Percentiles rank a stretch among this genome's conserved stretches.
These are phyloP conservation scores for Octonoba sinensis DNA, from an alignment of 2,888 invertebrate species.

Conservation along the genomic window DNA sequence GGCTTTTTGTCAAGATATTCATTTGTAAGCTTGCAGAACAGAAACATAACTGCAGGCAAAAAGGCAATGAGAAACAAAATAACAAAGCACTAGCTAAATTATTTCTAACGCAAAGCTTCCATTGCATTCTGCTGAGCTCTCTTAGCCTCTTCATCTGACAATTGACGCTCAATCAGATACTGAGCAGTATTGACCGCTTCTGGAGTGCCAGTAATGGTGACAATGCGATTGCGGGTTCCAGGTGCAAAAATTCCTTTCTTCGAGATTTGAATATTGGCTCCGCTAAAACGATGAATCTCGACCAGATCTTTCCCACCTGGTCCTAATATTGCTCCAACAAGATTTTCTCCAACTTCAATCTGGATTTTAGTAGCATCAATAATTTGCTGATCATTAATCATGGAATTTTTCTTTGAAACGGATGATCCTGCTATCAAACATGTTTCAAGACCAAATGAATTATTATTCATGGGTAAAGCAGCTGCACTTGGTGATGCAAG, in stretches of 20 bases:
- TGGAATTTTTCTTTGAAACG: slow-evolving; percentile 33
- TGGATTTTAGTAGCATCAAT: slow-evolving; percentile 77
- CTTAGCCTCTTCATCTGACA: slow-evolving; percentile 95
- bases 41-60: no score
- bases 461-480: slow-evolving; percentile 76
- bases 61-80: no score
- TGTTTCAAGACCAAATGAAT: slow-evolving; percentile 88
- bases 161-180: slow-evolving; percentile 95
- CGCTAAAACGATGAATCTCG: slow-evolving; percentile 96
- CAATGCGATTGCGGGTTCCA: slow-evolving; percentile 96
- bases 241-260: slow-evolving; percentile 98
- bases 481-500: slow-evolving; percentile 70
- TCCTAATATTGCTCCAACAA: slow-evolving; percentile 97
- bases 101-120: slow-evolving; percentile 49
- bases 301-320: slow-evolving; percentile 95
- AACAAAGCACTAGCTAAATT: no score
- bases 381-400: no score
- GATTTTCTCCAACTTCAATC: slow-evolving; percentile 89
- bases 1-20: no score
- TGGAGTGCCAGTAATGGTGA: slow-evolving; percentile 91
- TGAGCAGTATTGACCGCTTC: slow-evolving; percentile 91
- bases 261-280: slow-evolving; percentile 97
- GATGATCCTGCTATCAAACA: slow-evolving; percentile 68
- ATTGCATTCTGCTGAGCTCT: slow-evolving; percentile 83
- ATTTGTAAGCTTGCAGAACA: no score